phyloP scores from a whole-genome alignment of 2,888 invertebrate genomes.

The Phyllotreta striolata region DNA sequence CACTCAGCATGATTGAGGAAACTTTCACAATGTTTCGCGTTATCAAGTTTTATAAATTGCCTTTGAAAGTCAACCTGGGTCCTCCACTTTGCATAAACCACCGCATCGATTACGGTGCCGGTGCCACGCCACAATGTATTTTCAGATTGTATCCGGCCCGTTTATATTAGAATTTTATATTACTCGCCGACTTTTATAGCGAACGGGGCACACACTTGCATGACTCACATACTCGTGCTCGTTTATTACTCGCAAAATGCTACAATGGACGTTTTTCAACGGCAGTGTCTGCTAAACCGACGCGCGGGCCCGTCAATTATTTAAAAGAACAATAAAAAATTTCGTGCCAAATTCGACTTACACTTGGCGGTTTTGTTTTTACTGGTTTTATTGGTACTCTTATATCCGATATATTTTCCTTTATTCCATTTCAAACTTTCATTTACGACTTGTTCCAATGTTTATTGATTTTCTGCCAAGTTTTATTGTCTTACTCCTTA shows the following conservation, averaged over 20 bases:
- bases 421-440: too few relatives aligned
- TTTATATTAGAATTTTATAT: conserved; percentile 62
- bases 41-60: conserved; percentile 60
- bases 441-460: too few relatives aligned
- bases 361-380: too few relatives aligned
- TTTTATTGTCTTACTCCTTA: too few relatives aligned
- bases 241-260: conserved; percentile 47
- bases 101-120: conserved; percentile 57
- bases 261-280: conserved; percentile 23
- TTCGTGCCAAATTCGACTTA: too few relatives aligned
- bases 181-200: conserved; percentile 59
- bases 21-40: conserved; percentile 58
- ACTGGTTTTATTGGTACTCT: too few relatives aligned
- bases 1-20: conserved; percentile 51
- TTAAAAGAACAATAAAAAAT: neutral
- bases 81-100: conserved; percentile 60
- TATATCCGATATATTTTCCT: too few relatives aligned
- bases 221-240: conserved; percentile 53
- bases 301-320: conserved; percentile 4
- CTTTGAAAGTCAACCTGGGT: conserved; percentile 58
- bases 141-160: conserved; percentile 61
- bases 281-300: conserved; percentile 19
- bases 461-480: too few relatives aligned
- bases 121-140: conserved; percentile 58
- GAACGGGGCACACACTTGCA: conserved; percentile 58